Conservation (phyloP, 2,888 invertebrate species). For the Zhengitettix transpicula region DNA sequence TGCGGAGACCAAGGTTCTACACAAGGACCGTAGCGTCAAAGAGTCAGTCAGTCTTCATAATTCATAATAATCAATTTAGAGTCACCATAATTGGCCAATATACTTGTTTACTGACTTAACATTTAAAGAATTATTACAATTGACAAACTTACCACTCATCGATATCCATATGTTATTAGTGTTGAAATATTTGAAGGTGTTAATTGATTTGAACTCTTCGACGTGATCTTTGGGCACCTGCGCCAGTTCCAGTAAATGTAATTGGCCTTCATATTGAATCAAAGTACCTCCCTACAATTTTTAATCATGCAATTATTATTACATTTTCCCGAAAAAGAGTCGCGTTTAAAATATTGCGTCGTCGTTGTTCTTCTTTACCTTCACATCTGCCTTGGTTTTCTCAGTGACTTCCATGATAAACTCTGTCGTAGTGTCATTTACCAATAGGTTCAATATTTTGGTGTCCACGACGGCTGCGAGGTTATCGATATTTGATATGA, state of each 20-base stretch:
- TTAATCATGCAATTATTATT: no score
- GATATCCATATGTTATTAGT: constrained; percentile 47
- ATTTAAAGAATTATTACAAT: no score
- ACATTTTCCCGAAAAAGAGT: no score
- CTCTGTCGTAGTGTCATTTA: background rate
- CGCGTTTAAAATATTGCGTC: no score
- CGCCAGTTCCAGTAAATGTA: constrained; percentile 41
- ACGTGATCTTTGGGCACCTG: constrained; percentile 41
- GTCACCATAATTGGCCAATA: no score
- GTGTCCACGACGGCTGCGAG: background rate
- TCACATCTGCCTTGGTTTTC: background rate
- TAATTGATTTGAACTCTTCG: constrained; percentile 46
- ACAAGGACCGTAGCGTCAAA: no score
- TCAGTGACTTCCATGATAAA: background rate
- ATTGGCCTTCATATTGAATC: constrained; percentile 27
- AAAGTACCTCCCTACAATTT: background rate
- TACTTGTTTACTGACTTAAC: no score
- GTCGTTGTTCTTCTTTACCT: background rate
- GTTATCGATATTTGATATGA: background rate
- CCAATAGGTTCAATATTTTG: background rate
- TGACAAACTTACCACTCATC: constrained; percentile 20
- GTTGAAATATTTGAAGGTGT: constrained; percentile 47
- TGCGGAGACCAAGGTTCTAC: no score
- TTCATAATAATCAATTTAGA: no score
- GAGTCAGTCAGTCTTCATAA: no score